These are phyloP conservation scores for Nesometra sesokonis DNA, from an alignment of 35 echinoderm and acorn worm genomes.

Conservation along the genomic window DNA sequence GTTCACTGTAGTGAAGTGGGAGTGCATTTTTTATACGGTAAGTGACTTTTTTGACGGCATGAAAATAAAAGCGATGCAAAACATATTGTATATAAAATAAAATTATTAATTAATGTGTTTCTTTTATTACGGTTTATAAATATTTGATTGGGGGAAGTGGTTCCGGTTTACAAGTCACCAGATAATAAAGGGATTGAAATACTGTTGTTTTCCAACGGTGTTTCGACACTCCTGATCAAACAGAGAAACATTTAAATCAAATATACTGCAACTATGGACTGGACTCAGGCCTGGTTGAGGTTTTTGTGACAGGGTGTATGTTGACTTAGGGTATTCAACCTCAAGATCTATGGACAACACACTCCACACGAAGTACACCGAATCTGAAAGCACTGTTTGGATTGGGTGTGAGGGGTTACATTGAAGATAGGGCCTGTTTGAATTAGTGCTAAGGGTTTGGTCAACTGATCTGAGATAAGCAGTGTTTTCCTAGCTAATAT, in stretches of 20 bases:
- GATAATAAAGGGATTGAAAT: not conserved
- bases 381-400: not conserved
- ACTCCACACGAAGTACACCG: not conserved
- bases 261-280: not conserved
- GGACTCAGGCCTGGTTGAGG: not conserved
- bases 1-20: too few relatives aligned
- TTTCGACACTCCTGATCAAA: not conserved
- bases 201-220: not conserved
- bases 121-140: too few relatives aligned
- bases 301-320: not conserved
- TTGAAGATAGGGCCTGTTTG: not conserved
- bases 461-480: not conserved
- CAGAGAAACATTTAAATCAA: not conserved
- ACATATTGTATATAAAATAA: too few relatives aligned
- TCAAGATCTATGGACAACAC: not conserved
- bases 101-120: too few relatives aligned
- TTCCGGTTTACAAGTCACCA: too few relatives aligned
- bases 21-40: too few relatives aligned
- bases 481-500: not conserved
- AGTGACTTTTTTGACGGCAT: too few relatives aligned
- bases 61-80: too few relatives aligned
- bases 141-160: too few relatives aligned
- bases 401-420: not conserved
- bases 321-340: not conserved
- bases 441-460: not conserved